Evolutionary conservation across 2,888 invertebrate species (phyloP).

Genomic region (Scaptomyza parva): DNA sequence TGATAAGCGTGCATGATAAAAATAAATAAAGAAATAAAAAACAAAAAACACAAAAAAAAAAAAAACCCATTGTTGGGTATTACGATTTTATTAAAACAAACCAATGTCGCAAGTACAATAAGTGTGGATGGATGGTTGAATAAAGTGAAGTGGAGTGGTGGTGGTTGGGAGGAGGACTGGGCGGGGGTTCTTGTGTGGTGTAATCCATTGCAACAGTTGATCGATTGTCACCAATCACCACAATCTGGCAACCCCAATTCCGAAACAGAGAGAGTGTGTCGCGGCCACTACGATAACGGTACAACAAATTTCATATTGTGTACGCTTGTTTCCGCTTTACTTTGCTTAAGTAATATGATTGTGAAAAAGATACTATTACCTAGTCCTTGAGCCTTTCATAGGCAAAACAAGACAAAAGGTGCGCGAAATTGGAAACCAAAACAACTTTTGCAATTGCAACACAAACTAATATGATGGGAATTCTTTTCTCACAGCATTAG

Average conservation of each 20-base stretch:
- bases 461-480: background rate
- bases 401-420: background rate
- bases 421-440: background rate
- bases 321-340: too few species aligned
- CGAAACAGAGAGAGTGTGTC: background rate
- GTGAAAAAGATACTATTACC: background rate
- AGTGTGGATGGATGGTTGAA: background rate
- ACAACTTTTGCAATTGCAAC: background rate
- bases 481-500: slow-evolving; percentile 16
- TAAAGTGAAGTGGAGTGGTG: too few species aligned
- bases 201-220: slow-evolving; percentile 48
- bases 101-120: slow-evolving; percentile 43
- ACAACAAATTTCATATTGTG: slow-evolving; percentile 30
- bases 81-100: slow-evolving; percentile 53
- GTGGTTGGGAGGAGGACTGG: too few species aligned
- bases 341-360: background rate
- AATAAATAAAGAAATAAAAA: slow-evolving; percentile 11
- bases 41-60: slow-evolving; percentile 17
- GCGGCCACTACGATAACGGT: slow-evolving; percentile 53
- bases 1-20: slow-evolving; percentile 52
- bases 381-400: slow-evolving; percentile 15
- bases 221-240: slow-evolving; percentile 42
- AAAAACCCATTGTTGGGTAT: slow-evolving; percentile 50
- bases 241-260: slow-evolving; percentile 31
- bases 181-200: too few species aligned